A percentile compares a stretch with the other conserved stretches of the same genome.
Conservation (phyloP, 2,888 invertebrate species). For the Polietes domitor region DNA sequence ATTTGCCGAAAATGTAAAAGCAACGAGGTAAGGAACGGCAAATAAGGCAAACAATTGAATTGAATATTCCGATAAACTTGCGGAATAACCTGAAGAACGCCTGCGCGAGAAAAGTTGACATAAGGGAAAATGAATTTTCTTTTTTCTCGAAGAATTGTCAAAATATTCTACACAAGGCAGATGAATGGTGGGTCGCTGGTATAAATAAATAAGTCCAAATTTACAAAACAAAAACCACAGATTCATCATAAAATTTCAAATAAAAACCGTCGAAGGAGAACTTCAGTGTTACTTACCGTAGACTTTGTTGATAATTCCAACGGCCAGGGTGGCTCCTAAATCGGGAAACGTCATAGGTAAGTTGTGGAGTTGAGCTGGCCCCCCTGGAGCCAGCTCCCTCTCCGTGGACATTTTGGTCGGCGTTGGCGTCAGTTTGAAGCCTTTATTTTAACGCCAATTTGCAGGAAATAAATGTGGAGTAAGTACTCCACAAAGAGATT, state of each 20-base stretch:
- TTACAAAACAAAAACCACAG: constrained; percentile 16
- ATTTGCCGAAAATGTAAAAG: constrained; percentile 87
- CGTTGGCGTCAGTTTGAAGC: constrained; percentile 80
- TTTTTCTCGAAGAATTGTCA: constrained; percentile 55
- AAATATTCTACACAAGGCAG: constrained; percentile 40
- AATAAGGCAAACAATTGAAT: background rate
- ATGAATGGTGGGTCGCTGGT: background rate
- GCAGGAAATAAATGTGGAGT: constrained; percentile 37
- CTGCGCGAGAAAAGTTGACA: constrained; percentile 61
- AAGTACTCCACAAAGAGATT: background rate
- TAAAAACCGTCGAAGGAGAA: constrained; percentile 4
- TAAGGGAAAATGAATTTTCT: constrained; percentile 62
- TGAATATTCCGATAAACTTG: constrained; percentile 29
- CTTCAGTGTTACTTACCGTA: constrained; percentile 79
- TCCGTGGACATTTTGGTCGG: constrained; percentile 83
- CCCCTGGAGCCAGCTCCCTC: constrained; percentile 82
- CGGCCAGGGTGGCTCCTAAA: constrained; percentile 81
- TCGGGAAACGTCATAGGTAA: constrained; percentile 81
- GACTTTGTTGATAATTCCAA: constrained; percentile 83
- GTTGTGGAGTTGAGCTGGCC: constrained; percentile 81
- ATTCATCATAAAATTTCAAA: constrained; percentile 32
- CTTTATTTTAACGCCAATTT: constrained; percentile 61
- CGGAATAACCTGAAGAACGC: constrained; percentile 46
- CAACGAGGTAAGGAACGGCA: constrained; percentile 81
- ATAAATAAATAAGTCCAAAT: constrained; percentile 44